These are phyloP conservation scores for Drosophila acutilabella DNA, from an alignment of 2,888 invertebrate genomes.

Conservation along the genomic window DNA sequence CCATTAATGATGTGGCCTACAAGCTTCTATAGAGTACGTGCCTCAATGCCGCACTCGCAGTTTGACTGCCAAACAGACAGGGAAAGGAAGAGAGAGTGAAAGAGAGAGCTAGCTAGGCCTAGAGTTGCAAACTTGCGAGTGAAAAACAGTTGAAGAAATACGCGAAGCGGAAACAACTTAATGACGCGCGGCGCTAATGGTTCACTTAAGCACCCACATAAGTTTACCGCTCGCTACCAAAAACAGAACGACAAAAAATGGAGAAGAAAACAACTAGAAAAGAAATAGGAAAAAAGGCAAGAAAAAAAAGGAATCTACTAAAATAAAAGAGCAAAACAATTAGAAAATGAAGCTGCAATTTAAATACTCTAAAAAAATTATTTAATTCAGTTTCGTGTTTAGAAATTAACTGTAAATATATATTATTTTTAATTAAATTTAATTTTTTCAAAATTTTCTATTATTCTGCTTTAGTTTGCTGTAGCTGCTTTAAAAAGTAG, in stretches of 20 bases:
- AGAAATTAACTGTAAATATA: no score
- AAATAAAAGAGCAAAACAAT: no score
- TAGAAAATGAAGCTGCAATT: neutral
- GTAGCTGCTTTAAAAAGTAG: no score
- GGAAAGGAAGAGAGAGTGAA: neutral
- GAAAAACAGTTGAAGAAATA: constrained; percentile 73
- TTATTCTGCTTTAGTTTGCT: no score
- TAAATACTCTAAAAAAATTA: constrained; percentile 18
- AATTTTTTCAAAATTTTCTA: no score
- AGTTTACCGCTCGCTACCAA: constrained; percentile 61
- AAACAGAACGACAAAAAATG: constrained; percentile 50
- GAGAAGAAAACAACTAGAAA: constrained; percentile 1
- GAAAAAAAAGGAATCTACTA: no score
- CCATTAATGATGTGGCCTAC: constrained; percentile 77
- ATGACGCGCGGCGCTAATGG: constrained; percentile 82
- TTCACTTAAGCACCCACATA: constrained; percentile 82
- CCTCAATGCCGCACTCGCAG: constrained; percentile 50
- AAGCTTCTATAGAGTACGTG: constrained; percentile 63
- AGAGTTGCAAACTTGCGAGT: constrained; percentile 7
- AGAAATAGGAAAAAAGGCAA: neutral
- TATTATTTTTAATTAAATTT: no score
- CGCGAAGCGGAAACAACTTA: constrained; percentile 82
- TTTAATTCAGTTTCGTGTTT: neutral
- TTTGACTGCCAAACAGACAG: constrained; percentile 1
- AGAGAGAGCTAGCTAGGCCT: constrained; percentile 22